These are phyloP conservation scores for Haliclystus octoradiatus DNA, from an alignment of 30 jellyfish, hydroid and myxozoan genomes.

Conservation along the genomic window DNA sequence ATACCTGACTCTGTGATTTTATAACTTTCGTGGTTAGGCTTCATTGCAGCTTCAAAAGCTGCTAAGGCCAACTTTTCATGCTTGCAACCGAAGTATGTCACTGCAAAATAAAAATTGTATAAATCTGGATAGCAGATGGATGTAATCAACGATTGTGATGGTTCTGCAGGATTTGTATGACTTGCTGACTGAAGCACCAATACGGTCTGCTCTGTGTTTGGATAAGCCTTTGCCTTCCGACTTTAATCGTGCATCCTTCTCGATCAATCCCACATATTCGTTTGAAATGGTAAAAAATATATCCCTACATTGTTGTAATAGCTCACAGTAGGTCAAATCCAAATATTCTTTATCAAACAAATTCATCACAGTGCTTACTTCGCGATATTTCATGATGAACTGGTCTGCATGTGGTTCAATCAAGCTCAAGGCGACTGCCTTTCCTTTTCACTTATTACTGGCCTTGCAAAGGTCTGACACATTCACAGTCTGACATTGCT, in stretches of 20 bases:
- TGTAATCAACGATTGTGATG: constrained; percentile 35
- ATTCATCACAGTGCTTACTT: too few relatives aligned
- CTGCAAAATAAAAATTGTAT: constrained; percentile 15
- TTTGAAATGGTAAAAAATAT: too few relatives aligned
- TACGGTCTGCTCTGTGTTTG: constrained; percentile 31
- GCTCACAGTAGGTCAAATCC: too few relatives aligned
- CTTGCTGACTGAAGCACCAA: constrained; percentile 40
- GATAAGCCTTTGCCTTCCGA: constrained; percentile 31
- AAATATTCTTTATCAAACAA: too few relatives aligned
- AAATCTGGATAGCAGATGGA: constrained; percentile 34
- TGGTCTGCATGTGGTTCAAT: too few relatives aligned
- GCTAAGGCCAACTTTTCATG: constrained; percentile 27
- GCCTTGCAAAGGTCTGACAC: too few relatives aligned
- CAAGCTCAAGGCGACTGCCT: too few relatives aligned
- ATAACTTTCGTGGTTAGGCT: constrained; percentile 5
- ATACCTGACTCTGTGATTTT: background rate
- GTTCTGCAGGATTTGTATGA: constrained; percentile 41
- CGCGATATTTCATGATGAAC: too few relatives aligned
- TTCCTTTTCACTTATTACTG: too few relatives aligned
- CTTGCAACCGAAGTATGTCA: constrained; percentile 24
- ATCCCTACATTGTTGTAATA: too few relatives aligned
- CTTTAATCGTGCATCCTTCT: constrained; percentile 33
- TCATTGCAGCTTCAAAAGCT: constrained; percentile 20
- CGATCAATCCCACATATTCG: too few relatives aligned
- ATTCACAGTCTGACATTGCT: too few relatives aligned